These are phyloP conservation scores for Diachrysia chrysitis DNA, from an alignment of 2,888 invertebrate species.

Conservation along the genomic window DNA sequence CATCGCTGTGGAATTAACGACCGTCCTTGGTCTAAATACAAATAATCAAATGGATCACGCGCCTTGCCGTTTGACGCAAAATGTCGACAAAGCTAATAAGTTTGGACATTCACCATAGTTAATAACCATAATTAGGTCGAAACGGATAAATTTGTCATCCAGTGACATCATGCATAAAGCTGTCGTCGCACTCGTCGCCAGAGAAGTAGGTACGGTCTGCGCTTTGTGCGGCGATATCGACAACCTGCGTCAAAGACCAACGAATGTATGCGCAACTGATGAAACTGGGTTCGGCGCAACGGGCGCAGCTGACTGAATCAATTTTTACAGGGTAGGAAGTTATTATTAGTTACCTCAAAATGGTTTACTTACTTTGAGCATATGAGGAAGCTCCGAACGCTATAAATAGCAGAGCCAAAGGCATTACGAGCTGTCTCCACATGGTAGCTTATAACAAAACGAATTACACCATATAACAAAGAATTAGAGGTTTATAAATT, in stretches of 20 bases:
- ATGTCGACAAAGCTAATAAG: not conserved
- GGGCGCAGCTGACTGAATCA: not conserved
- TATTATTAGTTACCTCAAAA: conserved; percentile 10
- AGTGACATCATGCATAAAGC: conserved; percentile 68
- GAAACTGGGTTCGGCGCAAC: not conserved
- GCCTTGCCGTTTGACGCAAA: conserved; percentile 6
- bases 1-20: conserved; percentile 7
- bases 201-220: conserved; percentile 18
- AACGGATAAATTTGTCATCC: conserved; percentile 59
- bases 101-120: conserved; percentile 6
- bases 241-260: conserved; percentile 20
- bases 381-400: conserved; percentile 71
- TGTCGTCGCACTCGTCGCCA: conserved; percentile 46
- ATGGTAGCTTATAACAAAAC: conserved; percentile 45
- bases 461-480: conserved; percentile 34
- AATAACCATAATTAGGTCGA: conserved; percentile 36
- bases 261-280: conserved; percentile 10
- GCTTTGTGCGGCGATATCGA: conserved; percentile 35
- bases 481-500: not conserved
- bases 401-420: conserved; percentile 78
- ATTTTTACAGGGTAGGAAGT: not conserved
- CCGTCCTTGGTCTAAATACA: conserved; percentile 48
- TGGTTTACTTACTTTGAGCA: conserved; percentile 75
- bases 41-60: conserved; percentile 9
- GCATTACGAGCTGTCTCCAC: conserved; percentile 54